Evolutionary conservation across 2,888 invertebrate genomes (phyloP), one percentile per base, ranked within the genome.

Genomic region (Mesorhabditis sp.): DNA sequence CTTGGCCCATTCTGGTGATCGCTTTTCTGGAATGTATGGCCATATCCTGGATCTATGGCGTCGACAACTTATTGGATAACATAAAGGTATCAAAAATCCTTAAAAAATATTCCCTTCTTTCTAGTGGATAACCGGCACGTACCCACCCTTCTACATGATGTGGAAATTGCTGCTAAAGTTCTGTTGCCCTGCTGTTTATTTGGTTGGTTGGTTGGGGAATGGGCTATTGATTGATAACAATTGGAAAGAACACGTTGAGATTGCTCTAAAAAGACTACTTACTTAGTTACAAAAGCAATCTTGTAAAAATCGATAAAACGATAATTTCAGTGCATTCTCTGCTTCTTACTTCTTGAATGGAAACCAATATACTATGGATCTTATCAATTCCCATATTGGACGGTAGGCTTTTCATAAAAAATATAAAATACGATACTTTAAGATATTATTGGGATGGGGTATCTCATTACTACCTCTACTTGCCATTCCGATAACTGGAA

Each of bases 81-180:
- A 87, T 89, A 62, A 87, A 88, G 58, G 58, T 50, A 50, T 13
- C 28, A 50, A 72, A 50, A 13, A 10, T 50, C n/a, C 58, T 13
- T 13, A 2, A 13, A 50, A 50, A 50, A 2, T 50, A 50, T 13
- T 50, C 2, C 7, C 7, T 50, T n/a, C 7, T 13, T 50, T 13
- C 7, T 50, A 50, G 84, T 87, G 76, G 89, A 80, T 93, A 88
- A 90, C 90, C 62, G 88, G 91, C 50, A 89, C 90, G 73, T 89
- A 87, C 70, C 86, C 86, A n/a, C 86, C 89, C 1, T 87, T 90
- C 4, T 87, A 88, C 66, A 74, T 84, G 73, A 91, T 91, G 82
- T 93, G 93, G 93, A 90, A 90, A 87, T 81, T 89, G 41, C 89
- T 90, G 63, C 93, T 92, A 92, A 89, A 90, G 43, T 88, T 90